Evolutionary conservation across 1,140 invertebrate genomes (phyloP).

Genomic region (Euwallacea fornicatus): DNA sequence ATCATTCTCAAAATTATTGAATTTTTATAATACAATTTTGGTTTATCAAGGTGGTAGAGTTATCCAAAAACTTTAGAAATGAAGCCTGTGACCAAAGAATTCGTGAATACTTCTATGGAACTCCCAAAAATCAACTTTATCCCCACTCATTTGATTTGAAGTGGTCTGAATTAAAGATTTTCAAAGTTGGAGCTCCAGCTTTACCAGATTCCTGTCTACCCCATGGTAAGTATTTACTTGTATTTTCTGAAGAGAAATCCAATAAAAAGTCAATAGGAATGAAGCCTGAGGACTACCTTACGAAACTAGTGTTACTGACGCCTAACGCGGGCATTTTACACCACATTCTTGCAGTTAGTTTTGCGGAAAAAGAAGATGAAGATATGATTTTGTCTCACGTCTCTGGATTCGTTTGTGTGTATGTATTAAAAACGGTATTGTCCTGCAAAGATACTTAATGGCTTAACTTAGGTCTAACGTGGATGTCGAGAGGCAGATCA

Average conservation of each 20-base stretch:
- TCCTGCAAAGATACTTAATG: constrained; percentile 6
- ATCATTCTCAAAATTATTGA: too few relatives aligned
- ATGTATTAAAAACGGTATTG: constrained; percentile 58
- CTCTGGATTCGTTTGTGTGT: constrained; percentile 93
- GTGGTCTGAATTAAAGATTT: constrained; percentile 85
- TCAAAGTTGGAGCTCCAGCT: constrained; percentile 91
- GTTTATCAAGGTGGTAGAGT: constrained; percentile 75
- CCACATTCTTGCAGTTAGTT: constrained; percentile 86
- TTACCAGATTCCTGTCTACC: constrained; percentile 94
- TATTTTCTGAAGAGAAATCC: neutral
- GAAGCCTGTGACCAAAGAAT: constrained; percentile 81
- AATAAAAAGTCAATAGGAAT: constrained; percentile 57
- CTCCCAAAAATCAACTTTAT: constrained; percentile 76
- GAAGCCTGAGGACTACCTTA: constrained; percentile 89
- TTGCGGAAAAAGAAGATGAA: constrained; percentile 73
- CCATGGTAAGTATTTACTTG: constrained; percentile 60
- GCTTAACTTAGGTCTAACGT: constrained; percentile 74
- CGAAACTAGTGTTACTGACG: constrained; percentile 83
- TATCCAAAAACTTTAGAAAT: constrained; percentile 68
- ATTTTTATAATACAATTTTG: neutral
- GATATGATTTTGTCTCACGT: constrained; percentile 88
- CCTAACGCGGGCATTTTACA: constrained; percentile 78
- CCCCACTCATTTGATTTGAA: constrained; percentile 91
- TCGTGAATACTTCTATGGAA: constrained; percentile 95
- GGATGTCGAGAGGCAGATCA: constrained; percentile 80